phyloP scores from a whole-genome alignment of 2,797 vertebrate genomes.

The Xerus rutilus region DNA sequence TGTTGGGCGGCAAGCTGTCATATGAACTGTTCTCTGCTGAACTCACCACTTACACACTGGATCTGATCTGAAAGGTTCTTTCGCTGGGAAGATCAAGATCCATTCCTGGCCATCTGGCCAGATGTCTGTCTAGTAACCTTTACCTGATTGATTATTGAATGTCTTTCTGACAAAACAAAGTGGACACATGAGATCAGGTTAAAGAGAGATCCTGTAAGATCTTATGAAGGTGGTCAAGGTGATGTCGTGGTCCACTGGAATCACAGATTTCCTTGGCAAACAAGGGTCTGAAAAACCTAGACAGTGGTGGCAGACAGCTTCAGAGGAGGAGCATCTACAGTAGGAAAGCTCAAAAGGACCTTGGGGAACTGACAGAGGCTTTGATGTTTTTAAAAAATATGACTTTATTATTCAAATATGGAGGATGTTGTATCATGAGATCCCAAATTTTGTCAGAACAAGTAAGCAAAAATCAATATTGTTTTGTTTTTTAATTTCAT shows the following conservation, averaged over 20 bases:
- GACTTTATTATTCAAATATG: background rate
- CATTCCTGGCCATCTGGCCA: background rate
- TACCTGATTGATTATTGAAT: background rate
- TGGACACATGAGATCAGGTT: background rate
- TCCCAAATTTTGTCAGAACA: conserved; percentile 19
- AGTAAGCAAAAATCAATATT: background rate
- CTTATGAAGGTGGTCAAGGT: background rate
- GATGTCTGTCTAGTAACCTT: background rate
- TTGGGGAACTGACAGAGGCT: background rate
- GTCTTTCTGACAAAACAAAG: conserved; percentile 1
- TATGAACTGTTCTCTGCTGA: background rate
- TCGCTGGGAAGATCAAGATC: background rate
- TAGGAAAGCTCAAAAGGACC: background rate
- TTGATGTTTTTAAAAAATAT: background rate
- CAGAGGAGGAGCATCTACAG: background rate
- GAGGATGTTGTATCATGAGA: background rate
- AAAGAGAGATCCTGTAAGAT: background rate
- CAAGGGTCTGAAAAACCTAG: background rate
- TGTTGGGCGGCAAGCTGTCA: background rate
- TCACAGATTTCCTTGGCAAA: conserved; percentile 29
- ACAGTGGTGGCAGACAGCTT: background rate
- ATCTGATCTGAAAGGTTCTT: background rate
- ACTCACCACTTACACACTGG: background rate
- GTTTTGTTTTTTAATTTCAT: conserved; percentile 52
- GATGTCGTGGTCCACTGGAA: background rate